Evolutionary conservation across 2,113 vertebrate species (phyloP).

Genomic region (Hirundichthys speculiger): DNA sequence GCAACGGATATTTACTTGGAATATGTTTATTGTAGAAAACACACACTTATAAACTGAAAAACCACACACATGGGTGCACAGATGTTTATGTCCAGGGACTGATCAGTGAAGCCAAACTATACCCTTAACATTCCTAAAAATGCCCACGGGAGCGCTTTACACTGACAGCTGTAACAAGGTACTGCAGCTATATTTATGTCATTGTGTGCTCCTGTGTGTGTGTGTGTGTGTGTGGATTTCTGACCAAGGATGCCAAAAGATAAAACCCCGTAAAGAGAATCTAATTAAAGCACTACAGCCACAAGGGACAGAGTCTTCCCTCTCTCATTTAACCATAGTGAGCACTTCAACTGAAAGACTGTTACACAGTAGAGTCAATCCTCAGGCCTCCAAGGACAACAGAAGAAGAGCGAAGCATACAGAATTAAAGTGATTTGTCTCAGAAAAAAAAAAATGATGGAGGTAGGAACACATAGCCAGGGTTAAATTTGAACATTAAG

Average conservation of each 20-base stretch:
- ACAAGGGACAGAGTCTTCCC: slow-evolving; percentile 55
- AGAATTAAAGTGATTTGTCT: slow-evolving; percentile 30
- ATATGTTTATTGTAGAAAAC: slow-evolving; percentile 53
- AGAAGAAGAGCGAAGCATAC: slow-evolving; percentile 23
- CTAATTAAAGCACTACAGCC: slow-evolving; percentile 73
- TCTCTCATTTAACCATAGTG: slow-evolving; percentile 54
- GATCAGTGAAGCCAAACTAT: slow-evolving; percentile 65
- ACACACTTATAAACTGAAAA: slow-evolving; percentile 45
- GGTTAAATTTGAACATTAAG: slow-evolving; percentile 4
- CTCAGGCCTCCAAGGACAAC: slow-evolving; percentile 44
- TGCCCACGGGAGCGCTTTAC: slow-evolving; percentile 53
- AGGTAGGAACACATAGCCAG: background rate
- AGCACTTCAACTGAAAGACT: slow-evolving; percentile 62
- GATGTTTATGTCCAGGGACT: slow-evolving; percentile 57
- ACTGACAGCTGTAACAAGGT: slow-evolving; percentile 74
- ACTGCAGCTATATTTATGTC: slow-evolving; percentile 62
- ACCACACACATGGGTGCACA: slow-evolving; percentile 3
- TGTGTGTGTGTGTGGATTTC: slow-evolving; percentile 8
- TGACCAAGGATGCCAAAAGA: slow-evolving; percentile 70
- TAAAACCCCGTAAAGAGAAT: slow-evolving; percentile 75
- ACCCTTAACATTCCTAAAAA: slow-evolving; percentile 57
- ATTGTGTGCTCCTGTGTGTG: slow-evolving; percentile 24
- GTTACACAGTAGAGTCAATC: slow-evolving; percentile 47
- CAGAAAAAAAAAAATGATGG: slow-evolving; percentile 13
- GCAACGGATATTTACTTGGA: slow-evolving; percentile 40